phyloP scores from a whole-genome alignment of 2,797 vertebrate genomes.

The Selene dorsalis region DNA sequence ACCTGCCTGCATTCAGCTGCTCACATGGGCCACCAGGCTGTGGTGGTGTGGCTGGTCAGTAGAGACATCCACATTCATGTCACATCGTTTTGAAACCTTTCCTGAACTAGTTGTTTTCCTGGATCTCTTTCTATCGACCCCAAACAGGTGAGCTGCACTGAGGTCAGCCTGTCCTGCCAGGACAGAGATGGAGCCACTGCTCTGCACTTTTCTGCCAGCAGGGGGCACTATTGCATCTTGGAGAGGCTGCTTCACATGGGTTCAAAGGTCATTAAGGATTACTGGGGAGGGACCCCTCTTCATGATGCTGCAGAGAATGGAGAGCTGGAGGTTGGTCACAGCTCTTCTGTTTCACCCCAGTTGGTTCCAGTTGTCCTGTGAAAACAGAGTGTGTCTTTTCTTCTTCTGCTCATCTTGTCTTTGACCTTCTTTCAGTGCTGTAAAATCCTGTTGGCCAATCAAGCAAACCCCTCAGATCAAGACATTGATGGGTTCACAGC shows the following conservation, averaged over 20 bases:
- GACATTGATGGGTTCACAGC: slow-evolving; percentile 88
- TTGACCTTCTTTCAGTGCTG: slow-evolving; percentile 82
- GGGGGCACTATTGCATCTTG: slow-evolving; percentile 86
- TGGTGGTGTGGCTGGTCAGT: slow-evolving; percentile 90
- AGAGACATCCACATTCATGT: neutral
- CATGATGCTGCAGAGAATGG: slow-evolving; percentile 91
- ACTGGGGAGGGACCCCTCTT: slow-evolving; percentile 89
- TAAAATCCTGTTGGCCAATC: slow-evolving; percentile 83
- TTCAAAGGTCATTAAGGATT: slow-evolving; percentile 84
- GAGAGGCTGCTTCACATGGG: slow-evolving; percentile 85
- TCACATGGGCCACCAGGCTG: slow-evolving; percentile 85
- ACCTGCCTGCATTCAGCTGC: slow-evolving; percentile 88
- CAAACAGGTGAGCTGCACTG: slow-evolving; percentile 82
- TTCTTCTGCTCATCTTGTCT: neutral
- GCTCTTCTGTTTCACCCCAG: neutral
- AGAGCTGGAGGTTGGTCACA: slow-evolving; percentile 83
- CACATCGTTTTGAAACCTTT: neutral
- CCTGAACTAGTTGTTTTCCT: fast-evolving
- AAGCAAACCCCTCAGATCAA: slow-evolving; percentile 76
- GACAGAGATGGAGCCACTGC: slow-evolving; percentile 88
- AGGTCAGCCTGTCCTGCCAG: slow-evolving; percentile 78
- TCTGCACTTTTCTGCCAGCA: slow-evolving; percentile 90
- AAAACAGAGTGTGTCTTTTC: neutral
- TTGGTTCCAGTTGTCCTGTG: neutral
- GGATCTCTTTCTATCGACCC: slow-evolving; percentile 2